Evolutionary conservation across 2,888 invertebrate species (phyloP).

Genomic region (Pegoplata infirma): DNA sequence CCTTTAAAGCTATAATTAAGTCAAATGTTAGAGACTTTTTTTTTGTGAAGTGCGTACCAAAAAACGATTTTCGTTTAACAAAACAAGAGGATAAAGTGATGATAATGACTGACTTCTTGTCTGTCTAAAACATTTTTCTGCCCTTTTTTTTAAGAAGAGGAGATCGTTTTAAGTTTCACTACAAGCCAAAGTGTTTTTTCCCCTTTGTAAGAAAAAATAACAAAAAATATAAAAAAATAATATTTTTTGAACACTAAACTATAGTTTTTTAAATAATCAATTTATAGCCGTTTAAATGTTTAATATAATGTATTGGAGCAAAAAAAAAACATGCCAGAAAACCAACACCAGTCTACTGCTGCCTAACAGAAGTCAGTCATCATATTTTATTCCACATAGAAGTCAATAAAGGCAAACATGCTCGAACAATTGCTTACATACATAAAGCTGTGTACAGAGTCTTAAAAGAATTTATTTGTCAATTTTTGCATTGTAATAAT

Average conservation of each 20-base stretch:
- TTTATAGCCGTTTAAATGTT: conserved; percentile 55
- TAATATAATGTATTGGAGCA: conserved; percentile 41
- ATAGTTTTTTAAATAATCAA: conserved; percentile 51
- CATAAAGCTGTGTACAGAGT: too few relatives aligned
- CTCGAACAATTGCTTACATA: too few relatives aligned
- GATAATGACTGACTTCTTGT: conserved; percentile 44
- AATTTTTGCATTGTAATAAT: too few relatives aligned
- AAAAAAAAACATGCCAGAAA: conserved; percentile 7
- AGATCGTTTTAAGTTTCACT: conserved; percentile 12
- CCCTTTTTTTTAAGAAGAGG: background rate
- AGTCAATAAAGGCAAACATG: conserved; percentile 48
- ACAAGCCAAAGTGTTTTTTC: background rate
- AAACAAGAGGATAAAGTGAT: conserved; percentile 36
- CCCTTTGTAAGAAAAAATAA: background rate
- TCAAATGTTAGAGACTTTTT: conserved; percentile 38
- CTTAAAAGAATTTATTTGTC: too few relatives aligned
- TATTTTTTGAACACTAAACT: conserved; percentile 13
- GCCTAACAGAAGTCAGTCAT: conserved; percentile 45
- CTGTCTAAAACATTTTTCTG: background rate
- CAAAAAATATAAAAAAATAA: too few relatives aligned
- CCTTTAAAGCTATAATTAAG: conserved; percentile 41
- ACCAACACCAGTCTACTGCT: conserved; percentile 32
- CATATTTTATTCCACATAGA: conserved; percentile 1
- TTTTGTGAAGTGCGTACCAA: background rate
- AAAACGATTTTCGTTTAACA: background rate